These are phyloP conservation scores for Nycteola revayana DNA, from an alignment of 2,888 invertebrate genomes.

Conservation along the genomic window DNA sequence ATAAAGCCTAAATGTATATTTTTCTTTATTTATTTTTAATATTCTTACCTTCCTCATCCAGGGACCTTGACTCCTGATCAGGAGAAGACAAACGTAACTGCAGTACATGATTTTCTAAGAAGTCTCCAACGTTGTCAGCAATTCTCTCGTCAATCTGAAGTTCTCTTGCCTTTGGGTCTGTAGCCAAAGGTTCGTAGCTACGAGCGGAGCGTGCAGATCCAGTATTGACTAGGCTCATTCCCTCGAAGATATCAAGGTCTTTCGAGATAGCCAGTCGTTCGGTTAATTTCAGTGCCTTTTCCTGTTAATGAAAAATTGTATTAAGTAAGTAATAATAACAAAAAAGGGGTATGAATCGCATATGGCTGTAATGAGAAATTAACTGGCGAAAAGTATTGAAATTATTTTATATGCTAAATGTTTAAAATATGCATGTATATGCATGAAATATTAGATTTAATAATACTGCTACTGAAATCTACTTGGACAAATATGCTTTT, in stretches of 20 bases:
- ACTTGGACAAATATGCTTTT: too few species aligned
- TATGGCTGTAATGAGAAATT: too few species aligned
- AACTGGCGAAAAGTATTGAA: too few species aligned
- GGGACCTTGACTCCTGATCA: slow-evolving; percentile 57
- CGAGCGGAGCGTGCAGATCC: slow-evolving; percentile 72
- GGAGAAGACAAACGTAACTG: slow-evolving; percentile 66
- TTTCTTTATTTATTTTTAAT: background rate
- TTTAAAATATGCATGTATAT: too few species aligned
- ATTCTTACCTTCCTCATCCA: slow-evolving; percentile 72
- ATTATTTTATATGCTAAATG: too few species aligned
- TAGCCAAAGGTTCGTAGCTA: slow-evolving; percentile 68
- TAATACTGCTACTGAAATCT: too few species aligned
- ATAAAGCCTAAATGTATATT: too few species aligned
- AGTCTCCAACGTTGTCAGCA: slow-evolving; percentile 68
- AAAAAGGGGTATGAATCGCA: too few species aligned
- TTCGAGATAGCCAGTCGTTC: slow-evolving; percentile 80
- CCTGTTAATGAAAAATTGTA: slow-evolving; percentile 57
- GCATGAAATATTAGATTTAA: too few species aligned
- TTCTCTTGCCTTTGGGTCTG: slow-evolving; percentile 69
- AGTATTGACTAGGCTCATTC: slow-evolving; percentile 76
- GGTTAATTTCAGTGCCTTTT: slow-evolving; percentile 82
- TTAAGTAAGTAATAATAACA: too few species aligned
- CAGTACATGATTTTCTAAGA: slow-evolving; percentile 71
- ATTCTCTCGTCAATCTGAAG: slow-evolving; percentile 70
- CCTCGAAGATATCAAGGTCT: slow-evolving; percentile 75